Evolutionary conservation across 2,113 vertebrate genomes (phyloP).

Genomic region (Eulemur rufifrons): DNA sequence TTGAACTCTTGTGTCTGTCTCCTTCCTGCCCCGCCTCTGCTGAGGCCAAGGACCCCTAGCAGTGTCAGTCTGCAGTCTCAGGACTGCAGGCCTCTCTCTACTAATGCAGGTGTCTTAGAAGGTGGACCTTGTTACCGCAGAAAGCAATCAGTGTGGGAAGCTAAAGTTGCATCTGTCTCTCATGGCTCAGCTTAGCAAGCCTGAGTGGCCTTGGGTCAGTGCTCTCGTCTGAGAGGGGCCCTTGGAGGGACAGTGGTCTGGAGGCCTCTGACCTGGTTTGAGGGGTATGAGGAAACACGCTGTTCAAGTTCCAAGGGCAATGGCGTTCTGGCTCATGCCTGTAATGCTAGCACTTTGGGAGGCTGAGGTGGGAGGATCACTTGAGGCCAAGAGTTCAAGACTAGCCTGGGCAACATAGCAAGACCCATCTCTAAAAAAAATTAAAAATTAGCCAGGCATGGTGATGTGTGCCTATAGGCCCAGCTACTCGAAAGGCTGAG

Average conservation of each 20-base stretch:
- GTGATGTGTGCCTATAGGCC: no score
- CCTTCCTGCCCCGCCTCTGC: not conserved
- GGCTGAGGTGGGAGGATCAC: no score
- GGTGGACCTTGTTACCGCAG: not conserved
- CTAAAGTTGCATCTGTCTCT: not conserved
- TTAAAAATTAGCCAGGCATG: no score
- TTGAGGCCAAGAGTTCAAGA: no score
- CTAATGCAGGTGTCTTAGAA: not conserved
- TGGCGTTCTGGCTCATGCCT: no score
- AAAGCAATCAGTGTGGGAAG: not conserved
- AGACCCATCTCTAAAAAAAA: no score
- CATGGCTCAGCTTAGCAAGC: not conserved
- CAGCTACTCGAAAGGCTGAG: no score
- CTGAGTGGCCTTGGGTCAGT: not conserved
- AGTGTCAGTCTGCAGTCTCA: not conserved
- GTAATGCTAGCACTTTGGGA: no score
- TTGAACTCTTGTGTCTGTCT: not conserved
- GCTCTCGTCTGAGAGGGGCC: not conserved
- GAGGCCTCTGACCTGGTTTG: not conserved
- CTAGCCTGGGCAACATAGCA: no score
- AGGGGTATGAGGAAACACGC: not conserved
- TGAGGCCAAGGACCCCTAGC: not conserved
- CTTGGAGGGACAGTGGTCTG: not conserved
- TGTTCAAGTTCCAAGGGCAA: not conserved
- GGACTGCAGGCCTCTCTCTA: not conserved